Base-by-base conservation (phyloP, 2,888 invertebrate species). In the Cetonia aurata region DNA sequence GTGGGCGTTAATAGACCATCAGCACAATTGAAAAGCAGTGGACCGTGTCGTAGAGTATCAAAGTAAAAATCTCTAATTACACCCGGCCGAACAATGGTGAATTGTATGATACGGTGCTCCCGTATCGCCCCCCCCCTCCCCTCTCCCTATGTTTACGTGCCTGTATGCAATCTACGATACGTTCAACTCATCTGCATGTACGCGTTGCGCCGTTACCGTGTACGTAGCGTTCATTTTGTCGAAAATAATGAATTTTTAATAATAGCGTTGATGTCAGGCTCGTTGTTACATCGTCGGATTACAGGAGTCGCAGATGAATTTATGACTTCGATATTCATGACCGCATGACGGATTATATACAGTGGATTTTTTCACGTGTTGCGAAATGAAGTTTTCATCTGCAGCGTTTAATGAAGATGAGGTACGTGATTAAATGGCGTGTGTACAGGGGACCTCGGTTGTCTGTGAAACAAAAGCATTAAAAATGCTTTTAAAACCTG, bases 61-160 rank as follows among this genome's bases (percentile, higher is more conserved):
- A 83, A 83, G 83, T 81, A 82, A 84, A 84, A 84, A 83, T 83
- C 83, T 83, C 78, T 79, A 79, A 80, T 81, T 81, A 80, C 80
- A 76, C 72, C 71, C 37, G 74, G 75, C 75, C 72, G 77, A 82
- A 83, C 83, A 83, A 83, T 83, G 79, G 81, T 79, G 77, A 76
- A 73, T 74, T 70, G 50, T 67, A 70, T 57, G 57, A 65, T 37
- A 65, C 50, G 33, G 2, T 13, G 42, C 50, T 37, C 50, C 13
- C 12, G 25, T 44, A 12, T 52, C 1, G 48, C 17, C 6, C 17
- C 17, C 6, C 3, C 13, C 17, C 6, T 3, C n/a, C 17, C 8
- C 17, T 48, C 17, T n/a, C 57, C 1, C 9, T 37, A 12, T 57
- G 12, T 57, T 12, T 57, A 17, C 46, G 25, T 17, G 46, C 31